A percentile compares a stretch with the other conserved stretches of the same genome.
Evolutionary conservation across 1,140 invertebrate genomes (phyloP).

Genomic region (Drosophila teissieri): DNA sequence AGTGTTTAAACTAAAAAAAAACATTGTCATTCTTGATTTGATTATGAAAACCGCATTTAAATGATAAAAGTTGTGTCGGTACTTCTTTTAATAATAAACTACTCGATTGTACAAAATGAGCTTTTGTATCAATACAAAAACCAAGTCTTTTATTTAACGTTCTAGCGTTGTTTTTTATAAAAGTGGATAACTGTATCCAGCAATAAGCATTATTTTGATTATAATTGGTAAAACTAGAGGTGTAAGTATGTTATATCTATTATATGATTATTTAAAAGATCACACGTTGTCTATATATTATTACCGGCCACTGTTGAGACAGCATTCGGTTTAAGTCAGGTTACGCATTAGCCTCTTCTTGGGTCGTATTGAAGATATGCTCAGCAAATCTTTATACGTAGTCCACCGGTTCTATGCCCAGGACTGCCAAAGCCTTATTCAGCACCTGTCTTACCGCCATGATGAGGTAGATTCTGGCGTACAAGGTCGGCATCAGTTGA

Average conservation of each 20-base stretch:
- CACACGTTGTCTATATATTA: not conserved
- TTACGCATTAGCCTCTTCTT: not conserved
- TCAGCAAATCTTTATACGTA: conserved; percentile 53
- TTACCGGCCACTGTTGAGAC: not conserved
- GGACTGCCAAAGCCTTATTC: conserved; percentile 86
- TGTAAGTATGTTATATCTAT: not conserved
- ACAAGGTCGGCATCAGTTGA: conserved; percentile 87
- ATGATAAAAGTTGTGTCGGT: not conserved
- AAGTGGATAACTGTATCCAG: no score
- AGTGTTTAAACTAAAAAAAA: not conserved
- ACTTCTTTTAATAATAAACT: conserved; percentile 6
- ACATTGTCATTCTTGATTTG: no score
- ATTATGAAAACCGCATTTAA: not conserved
- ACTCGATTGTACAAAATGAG: not conserved
- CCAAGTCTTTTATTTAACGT: not conserved
- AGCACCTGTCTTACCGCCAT: conserved; percentile 87
- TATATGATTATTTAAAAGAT: not conserved
- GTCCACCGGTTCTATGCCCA: conserved; percentile 88
- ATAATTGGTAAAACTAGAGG: not conserved
- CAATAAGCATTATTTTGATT: not conserved
- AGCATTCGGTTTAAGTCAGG: not conserved
- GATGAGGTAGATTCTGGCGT: conserved; percentile 89
- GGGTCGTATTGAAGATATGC: not conserved
- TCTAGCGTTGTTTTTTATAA: no score
- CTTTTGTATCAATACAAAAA: conserved; percentile 3